These are phyloP conservation scores for Dicrostonyx torquatus DNA, from an alignment of 2,797 vertebrate species.

Conservation along the genomic window DNA sequence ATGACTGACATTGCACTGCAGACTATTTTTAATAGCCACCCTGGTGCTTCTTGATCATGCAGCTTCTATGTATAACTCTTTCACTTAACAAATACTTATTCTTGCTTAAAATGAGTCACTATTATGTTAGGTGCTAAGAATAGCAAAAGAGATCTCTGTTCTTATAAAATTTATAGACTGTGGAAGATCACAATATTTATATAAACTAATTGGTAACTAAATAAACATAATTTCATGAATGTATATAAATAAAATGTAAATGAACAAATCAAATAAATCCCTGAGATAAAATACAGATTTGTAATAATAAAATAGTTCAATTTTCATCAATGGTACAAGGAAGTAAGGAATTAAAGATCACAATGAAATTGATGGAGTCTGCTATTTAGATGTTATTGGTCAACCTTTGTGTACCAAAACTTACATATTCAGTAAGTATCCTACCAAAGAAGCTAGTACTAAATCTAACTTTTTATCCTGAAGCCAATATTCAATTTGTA, in stretches of 20 bases:
- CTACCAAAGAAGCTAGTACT: background rate
- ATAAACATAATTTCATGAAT: background rate
- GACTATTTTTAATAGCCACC: background rate
- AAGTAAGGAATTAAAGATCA: slow-evolving; percentile 1
- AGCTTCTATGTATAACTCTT: background rate
- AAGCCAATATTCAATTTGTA: slow-evolving; percentile 27
- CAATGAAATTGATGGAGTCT: background rate
- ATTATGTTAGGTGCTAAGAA: background rate
- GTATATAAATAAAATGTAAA: background rate
- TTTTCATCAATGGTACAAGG: background rate
- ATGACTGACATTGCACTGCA: background rate
- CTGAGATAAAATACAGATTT: background rate
- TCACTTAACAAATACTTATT: slow-evolving; percentile 20
- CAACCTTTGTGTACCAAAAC: background rate
- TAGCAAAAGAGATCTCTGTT: background rate
- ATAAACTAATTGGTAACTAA: background rate
- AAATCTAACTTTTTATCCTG: background rate
- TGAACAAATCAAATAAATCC: background rate
- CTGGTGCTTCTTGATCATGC: background rate
- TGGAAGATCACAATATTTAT: background rate
- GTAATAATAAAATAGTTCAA: background rate
- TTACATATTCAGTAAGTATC: background rate
- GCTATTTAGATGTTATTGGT: background rate
- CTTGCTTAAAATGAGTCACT: background rate
- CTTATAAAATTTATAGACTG: slow-evolving; percentile 1